These are phyloP conservation scores for Microctenopoma lineatum DNA, from an alignment of 2,797 vertebrate species.

Conservation along the genomic window DNA sequence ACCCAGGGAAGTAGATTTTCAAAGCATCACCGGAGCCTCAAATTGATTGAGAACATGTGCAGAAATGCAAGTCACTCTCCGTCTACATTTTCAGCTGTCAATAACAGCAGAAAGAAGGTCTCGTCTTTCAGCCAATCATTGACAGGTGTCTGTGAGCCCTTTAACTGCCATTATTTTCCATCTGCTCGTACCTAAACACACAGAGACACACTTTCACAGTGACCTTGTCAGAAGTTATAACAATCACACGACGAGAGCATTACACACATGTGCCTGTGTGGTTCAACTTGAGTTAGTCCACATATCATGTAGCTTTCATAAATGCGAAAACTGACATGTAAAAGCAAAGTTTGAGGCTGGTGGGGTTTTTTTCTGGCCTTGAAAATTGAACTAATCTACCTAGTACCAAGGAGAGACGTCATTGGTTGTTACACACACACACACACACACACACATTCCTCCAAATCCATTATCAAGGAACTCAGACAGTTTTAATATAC, in stretches of 20 bases:
- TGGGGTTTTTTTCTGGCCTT: conserved; percentile 20
- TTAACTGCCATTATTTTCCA: conserved; percentile 46
- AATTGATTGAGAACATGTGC: conserved; percentile 68
- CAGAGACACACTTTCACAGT: conserved; percentile 35
- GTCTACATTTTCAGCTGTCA: conserved; percentile 54
- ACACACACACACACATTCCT: neutral
- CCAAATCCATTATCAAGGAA: conserved; percentile 1
- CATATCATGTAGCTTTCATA: conserved; percentile 32
- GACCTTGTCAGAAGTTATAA: conserved; percentile 74
- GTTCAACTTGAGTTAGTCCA: conserved; percentile 29
- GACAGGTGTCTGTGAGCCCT: conserved; percentile 68
- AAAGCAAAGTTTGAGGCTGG: neutral
- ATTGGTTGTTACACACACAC: conserved; percentile 3
- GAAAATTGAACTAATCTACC: conserved; percentile 21
- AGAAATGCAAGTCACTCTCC: conserved; percentile 47
- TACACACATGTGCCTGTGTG: conserved; percentile 41
- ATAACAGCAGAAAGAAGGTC: conserved; percentile 50
- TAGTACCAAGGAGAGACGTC: conserved; percentile 15
- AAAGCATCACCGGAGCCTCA: conserved; percentile 61
- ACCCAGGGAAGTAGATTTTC: conserved; percentile 65
- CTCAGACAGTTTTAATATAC: neutral
- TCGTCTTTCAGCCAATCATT: conserved; percentile 69
- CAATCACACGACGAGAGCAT: conserved; percentile 47
- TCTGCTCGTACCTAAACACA: conserved; percentile 30
- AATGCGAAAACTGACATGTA: conserved; percentile 28